Conservation (phyloP, 1,140 invertebrate genomes). For the Drosophila parabipectinata region DNA sequence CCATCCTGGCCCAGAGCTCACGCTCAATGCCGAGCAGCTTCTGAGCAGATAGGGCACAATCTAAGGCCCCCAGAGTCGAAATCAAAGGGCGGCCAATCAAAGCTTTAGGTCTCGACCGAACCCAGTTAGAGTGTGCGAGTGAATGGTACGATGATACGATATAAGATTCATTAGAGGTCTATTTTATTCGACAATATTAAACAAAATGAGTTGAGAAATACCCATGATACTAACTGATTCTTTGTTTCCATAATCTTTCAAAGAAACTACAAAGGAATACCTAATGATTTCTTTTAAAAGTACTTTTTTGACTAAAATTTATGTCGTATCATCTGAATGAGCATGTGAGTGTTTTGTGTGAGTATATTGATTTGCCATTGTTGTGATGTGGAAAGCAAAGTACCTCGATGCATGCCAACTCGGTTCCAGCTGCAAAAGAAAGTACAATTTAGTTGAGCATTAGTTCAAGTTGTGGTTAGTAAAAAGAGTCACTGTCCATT, state of each 20-base stretch:
- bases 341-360: constrained; percentile 1
- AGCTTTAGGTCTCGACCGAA: constrained; percentile 62
- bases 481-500: constrained; percentile 20
- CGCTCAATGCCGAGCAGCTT: constrained; percentile 73
- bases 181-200: background rate
- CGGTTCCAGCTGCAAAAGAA: constrained; percentile 73
- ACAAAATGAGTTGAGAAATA: no score
- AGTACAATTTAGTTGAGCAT: constrained; percentile 75
- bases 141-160: constrained; percentile 1
- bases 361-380: constrained; percentile 40
- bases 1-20: constrained; percentile 59
- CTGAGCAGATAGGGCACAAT: constrained; percentile 81
- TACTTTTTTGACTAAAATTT: background rate
- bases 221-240: background rate
- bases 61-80: constrained; percentile 52
- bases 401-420: constrained; percentile 70
- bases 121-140: constrained; percentile 17
- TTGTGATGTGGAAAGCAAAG: constrained; percentile 76
- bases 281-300: no score
- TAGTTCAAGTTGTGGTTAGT: constrained; percentile 35
- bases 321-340: constrained; percentile 3
- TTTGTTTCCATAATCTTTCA: background rate
- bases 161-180: background rate
- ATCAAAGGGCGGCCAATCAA: constrained; percentile 26
- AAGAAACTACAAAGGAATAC: background rate